Evolutionary conservation across 2,113 vertebrate species (phyloP), one percentile per base, ranked within the genome.

Genomic region (Oryzias celebensis): DNA sequence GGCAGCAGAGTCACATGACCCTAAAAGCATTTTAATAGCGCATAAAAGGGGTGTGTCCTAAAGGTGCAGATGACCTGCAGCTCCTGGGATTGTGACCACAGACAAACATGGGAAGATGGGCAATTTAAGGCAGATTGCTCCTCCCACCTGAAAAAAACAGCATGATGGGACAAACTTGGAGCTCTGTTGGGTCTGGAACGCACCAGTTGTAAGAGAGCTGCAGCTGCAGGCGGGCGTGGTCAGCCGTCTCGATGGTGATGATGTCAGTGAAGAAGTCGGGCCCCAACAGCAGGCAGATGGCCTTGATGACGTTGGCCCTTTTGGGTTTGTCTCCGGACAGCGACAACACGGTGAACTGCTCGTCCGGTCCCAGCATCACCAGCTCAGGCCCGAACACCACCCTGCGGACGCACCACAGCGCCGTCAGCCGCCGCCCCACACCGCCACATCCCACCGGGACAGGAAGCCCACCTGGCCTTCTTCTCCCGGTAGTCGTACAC

Each of bases 201-300:
- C 64, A 96, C 95, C 95, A 96, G 91, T 97, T 97, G 85, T 96
- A 96, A 49, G 94, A 92, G 0, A 96, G 93, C 82, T 96, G 95
- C 52, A 96, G 93, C 81, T 96, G 95, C 68, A 96, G 92, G 0
- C 95, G 88, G 65, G 95, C 95, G 0, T 97, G 95, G 82, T 96
- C 95, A 0, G 95, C 94, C 0, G 95, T 96, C 74, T 97, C 95
- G 0, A 96, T 95, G 81, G 91, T 94, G 91, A 96, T 94, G 73
- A 96, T 83, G 28, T 97, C 95, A 0, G 95, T 93, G 65, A 89
- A 96, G 90, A 97, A 97, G 88, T 97, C 95, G 0, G 96, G 95
- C 0, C 95, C 96, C 1, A 96, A 91, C 68, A 95, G 93, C 18
- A 96, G 90, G 64, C 95, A 97, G 67, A 96, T 65, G 0, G 91